These are phyloP conservation scores for Donacobius atricapilla DNA, from an alignment of 2,113 vertebrate species.

Conservation along the genomic window DNA sequence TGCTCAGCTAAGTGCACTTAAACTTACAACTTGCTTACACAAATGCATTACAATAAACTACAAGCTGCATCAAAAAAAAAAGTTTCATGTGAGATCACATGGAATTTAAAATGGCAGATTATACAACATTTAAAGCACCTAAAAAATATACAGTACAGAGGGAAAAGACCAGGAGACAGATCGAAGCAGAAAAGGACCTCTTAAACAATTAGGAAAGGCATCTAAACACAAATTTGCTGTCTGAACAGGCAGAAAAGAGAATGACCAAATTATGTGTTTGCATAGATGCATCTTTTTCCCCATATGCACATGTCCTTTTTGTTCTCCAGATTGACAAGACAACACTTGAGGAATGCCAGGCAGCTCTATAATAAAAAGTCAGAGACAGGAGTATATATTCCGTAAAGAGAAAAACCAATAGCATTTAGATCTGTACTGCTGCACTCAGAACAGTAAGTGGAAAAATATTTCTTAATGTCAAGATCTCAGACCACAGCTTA, in stretches of 20 bases:
- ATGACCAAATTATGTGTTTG: neutral
- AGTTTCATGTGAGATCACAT: neutral
- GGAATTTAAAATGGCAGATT: neutral
- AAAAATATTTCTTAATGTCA: neutral
- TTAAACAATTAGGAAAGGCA: neutral
- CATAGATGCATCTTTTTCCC: neutral
- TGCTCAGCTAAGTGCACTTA: neutral
- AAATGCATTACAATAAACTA: neutral
- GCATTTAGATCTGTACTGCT: neutral
- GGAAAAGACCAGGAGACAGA: neutral
- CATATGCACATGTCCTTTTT: neutral
- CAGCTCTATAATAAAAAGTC: neutral
- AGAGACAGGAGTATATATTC: neutral
- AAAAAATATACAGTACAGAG: neutral
- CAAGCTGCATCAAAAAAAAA: neutral
- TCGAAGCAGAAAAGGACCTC: neutral
- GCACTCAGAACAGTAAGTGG: neutral
- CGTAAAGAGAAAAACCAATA: neutral
- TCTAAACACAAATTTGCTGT: neutral
- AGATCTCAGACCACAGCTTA: neutral
- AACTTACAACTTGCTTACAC: neutral
- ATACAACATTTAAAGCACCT: neutral
- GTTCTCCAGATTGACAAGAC: neutral
- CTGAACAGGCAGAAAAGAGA: neutral
- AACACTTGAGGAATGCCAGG: neutral